Evolutionary conservation across 2,888 invertebrate genomes (phyloP).

Genomic region (Melanostoma mellinum): DNA sequence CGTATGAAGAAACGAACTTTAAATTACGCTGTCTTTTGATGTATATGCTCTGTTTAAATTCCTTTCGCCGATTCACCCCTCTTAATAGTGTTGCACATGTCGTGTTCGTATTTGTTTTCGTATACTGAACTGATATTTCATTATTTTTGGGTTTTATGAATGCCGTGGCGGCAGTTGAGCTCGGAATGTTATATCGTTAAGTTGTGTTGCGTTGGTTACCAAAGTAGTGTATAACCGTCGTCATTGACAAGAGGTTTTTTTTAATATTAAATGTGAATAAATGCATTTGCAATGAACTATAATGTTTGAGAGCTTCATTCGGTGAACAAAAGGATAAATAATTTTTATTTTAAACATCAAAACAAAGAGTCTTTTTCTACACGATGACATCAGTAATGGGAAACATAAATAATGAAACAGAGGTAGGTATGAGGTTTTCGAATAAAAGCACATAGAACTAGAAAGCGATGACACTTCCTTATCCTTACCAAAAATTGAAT

Average conservation of each 20-base stretch:
- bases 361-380: not conserved
- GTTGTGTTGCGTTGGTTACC: conserved; percentile 76
- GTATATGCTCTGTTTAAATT: not conserved
- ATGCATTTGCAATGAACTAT: conserved; percentile 30
- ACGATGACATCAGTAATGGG: conserved; percentile 62
- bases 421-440: conserved; percentile 74
- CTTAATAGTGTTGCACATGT: conserved; percentile 12
- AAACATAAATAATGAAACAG: conserved; percentile 76
- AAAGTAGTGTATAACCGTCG: conserved; percentile 26
- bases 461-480: too few species aligned
- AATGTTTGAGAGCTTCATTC: conserved; percentile 22
- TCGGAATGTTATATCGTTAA: conserved; percentile 79
- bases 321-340: not conserved
- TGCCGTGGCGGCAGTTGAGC: conserved; percentile 74
- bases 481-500: too few species aligned
- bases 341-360: not conserved
- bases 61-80: not conserved
- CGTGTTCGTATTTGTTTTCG: too few species aligned
- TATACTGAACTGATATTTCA: conserved; percentile 3
- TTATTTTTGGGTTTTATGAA: not conserved
- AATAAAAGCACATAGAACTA: too few species aligned
- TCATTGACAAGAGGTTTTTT: conserved; percentile 72
- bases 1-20: conserved; percentile 17
- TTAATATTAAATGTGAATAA: conserved; percentile 46
- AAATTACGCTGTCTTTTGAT: conserved; percentile 31